phyloP scores from a whole-genome alignment of 1,140 invertebrate species.

The Panagrolaimus sp. region DNA sequence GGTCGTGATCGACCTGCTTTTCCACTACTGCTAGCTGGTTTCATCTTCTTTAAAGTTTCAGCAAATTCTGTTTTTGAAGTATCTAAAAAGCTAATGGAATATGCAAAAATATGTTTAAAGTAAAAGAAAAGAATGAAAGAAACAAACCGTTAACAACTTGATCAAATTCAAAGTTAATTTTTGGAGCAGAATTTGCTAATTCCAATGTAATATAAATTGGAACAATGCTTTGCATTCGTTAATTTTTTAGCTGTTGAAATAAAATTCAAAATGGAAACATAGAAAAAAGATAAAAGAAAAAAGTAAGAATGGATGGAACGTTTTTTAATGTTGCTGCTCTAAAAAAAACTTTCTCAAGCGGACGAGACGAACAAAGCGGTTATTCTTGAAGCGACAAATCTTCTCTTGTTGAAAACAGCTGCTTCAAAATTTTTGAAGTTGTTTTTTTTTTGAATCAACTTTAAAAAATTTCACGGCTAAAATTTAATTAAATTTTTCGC shows the following conservation, averaged over 20 bases:
- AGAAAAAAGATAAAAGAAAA: neutral
- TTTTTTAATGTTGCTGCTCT: too few relatives aligned
- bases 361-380: too few relatives aligned
- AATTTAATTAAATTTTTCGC: too few relatives aligned
- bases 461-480: too few relatives aligned
- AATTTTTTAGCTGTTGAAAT: too few relatives aligned
- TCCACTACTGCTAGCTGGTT: neutral
- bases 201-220: neutral
- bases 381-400: too few relatives aligned
- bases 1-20: neutral
- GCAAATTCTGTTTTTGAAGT: neutral
- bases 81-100: neutral
- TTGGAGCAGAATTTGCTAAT: neutral
- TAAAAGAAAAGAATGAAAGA: neutral
- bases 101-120: neutral
- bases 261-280: too few relatives aligned
- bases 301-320: too few relatives aligned
- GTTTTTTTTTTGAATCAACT: too few relatives aligned
- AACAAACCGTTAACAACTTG: neutral
- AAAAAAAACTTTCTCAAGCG: too few relatives aligned
- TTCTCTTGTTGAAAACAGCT: too few relatives aligned
- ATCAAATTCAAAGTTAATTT: constrained; percentile 2
- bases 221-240: constrained; percentile 13
- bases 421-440: too few relatives aligned
- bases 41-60: neutral